phyloP scores from a whole-genome alignment of 2,113 vertebrate genomes.

The Diadophis punctatus region DNA sequence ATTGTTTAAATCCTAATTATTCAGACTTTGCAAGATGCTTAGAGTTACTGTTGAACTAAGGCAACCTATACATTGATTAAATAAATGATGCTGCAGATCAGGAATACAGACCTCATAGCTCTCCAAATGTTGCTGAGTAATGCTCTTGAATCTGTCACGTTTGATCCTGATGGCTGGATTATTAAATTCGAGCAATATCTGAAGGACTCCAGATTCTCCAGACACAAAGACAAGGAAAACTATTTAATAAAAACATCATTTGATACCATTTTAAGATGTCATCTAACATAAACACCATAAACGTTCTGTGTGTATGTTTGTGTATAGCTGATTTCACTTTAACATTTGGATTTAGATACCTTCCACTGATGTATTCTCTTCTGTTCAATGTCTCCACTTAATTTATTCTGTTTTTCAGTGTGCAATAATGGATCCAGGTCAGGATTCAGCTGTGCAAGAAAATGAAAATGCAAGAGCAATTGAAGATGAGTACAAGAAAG shows the following conservation, averaged over 20 bases:
- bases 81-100: neutral
- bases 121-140: neutral
- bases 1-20: neutral
- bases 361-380: constrained; percentile 7
- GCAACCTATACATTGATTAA: neutral
- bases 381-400: constrained; percentile 6
- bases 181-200: neutral
- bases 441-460: constrained; percentile 72
- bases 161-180: neutral
- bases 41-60: neutral
- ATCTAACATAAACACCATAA: neutral
- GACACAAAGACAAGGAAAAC: neutral
- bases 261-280: neutral
- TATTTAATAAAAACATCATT: neutral
- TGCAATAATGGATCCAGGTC: constrained; percentile 80
- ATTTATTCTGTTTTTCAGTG: constrained; percentile 38
- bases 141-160: neutral
- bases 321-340: neutral
- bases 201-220: neutral
- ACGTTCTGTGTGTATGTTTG: neutral
- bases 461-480: constrained; percentile 82
- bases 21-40: neutral
- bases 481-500: constrained; percentile 85
- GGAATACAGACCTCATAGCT: neutral
- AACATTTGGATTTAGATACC: neutral